Base-by-base conservation (phyloP, 2,888 invertebrate genomes). In the Acronicta leporina region DNA sequence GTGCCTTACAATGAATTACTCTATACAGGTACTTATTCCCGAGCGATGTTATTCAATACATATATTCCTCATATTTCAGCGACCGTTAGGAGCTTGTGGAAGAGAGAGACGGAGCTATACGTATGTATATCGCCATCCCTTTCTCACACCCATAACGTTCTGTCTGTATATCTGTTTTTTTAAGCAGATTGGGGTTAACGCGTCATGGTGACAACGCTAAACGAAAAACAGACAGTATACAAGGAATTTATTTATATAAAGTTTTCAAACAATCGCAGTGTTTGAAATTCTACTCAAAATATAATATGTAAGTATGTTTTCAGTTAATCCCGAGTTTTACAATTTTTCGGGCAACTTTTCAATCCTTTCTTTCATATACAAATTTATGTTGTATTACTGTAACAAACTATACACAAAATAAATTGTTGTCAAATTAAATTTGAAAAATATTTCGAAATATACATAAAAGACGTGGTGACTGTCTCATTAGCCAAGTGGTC, bases 21-120 rank as follows among this genome's bases (percentile, higher is more conserved):
- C 75, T 78, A 78, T 54, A 70, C 75, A 79, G 77, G 77, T 68
- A 68, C 74, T 55, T 56, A 52, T 44, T 67, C 51, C 72, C 66
- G 67, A 76, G 69, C 77, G 55, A 52, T 73, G 63, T 57, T 63
- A 51, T n/a, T 27, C 43, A 35, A 30, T 9, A 38, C 58, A 44
- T 44, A 40, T 2, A 11, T 38, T 46, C 38, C 45, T 38, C 15
- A 8, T 13, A 14, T 20, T 20, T 20, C 20, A 20, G 20, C 20
- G 20, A 20, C 20, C 38, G n/a, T n/a, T 38, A 13, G 0, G 35
- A 35, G 38, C 13, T 38, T 38, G 38, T 35, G 2, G 13, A n/a
- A 38, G 38, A 38, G n/a, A n/a, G 38, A 38, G 38, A 38, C n/a
- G 38, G n/a, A 13, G 5, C n/a, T 38, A 38, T 38, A 38, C 38